Evolutionary conservation across 1,140 invertebrate species (phyloP).

Genomic region (Drosophila nikananu): DNA sequence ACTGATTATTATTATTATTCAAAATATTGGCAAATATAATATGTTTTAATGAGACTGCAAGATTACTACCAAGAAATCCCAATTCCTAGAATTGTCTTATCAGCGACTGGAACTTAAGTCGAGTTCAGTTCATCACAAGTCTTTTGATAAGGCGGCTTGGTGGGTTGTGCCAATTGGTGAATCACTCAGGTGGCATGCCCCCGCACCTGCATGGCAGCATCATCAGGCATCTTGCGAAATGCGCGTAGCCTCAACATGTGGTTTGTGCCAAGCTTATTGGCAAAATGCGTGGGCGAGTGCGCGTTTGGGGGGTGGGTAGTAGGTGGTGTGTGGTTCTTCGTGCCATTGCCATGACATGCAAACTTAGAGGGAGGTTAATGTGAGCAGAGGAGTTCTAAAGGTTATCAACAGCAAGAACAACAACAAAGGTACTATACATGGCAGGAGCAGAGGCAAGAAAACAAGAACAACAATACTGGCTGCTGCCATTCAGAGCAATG

Average conservation of each 20-base stretch:
- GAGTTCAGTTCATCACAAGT: slow-evolving; percentile 30
- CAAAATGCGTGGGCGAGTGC: slow-evolving; percentile 47
- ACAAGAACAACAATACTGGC: slow-evolving; percentile 25
- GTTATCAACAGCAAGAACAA: slow-evolving; percentile 23
- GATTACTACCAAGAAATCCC: not conserved
- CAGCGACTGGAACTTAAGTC: slow-evolving; percentile 38
- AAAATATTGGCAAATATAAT: too few relatives aligned
- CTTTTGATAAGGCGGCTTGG: slow-evolving; percentile 41
- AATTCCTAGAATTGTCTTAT: slow-evolving; percentile 19
- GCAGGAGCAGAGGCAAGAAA: slow-evolving; percentile 11
- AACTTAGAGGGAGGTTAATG: slow-evolving; percentile 58
- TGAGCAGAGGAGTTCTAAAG: slow-evolving; percentile 21
- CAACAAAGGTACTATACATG: slow-evolving; percentile 18
- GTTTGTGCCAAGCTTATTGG: slow-evolving; percentile 57
- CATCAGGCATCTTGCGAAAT: slow-evolving; percentile 49
- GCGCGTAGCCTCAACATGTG: slow-evolving; percentile 80
- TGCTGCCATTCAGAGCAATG: slow-evolving; percentile 57
- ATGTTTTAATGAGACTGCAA: not conserved
- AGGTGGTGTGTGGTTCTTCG: not conserved
- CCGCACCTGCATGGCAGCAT: slow-evolving; percentile 24
- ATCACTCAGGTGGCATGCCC: slow-evolving; percentile 57
- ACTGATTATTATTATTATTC: too few relatives aligned
- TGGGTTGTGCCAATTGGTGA: slow-evolving; percentile 48
- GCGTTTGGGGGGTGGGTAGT: slow-evolving; percentile 14
- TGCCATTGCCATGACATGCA: slow-evolving; percentile 55